These are phyloP conservation scores for Hycleus cichorii DNA, from an alignment of 1,140 invertebrate species.

Conservation along the genomic window DNA sequence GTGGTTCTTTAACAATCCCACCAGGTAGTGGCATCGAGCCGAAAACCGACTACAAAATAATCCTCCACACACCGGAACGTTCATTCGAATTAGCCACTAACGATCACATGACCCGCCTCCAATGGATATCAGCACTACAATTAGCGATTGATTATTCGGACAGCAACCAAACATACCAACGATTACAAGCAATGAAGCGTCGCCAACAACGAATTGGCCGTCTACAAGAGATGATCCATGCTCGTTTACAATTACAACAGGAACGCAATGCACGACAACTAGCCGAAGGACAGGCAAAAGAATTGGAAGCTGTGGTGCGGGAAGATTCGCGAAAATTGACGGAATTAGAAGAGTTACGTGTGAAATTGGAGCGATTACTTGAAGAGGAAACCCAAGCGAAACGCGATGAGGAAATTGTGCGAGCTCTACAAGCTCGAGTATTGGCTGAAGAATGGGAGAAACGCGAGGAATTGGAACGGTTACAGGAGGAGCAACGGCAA, in stretches of 20 bases:
- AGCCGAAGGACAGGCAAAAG: constrained; percentile 56
- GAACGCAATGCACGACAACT: constrained; percentile 60
- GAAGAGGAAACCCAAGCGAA: constrained; percentile 77
- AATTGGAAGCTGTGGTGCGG: constrained; percentile 58
- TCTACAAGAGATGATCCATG: constrained; percentile 48
- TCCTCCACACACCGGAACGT: constrained; percentile 57
- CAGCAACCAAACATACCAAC: constrained; percentile 58
- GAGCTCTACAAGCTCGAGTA: constrained; percentile 64
- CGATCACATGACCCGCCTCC: constrained; percentile 61
- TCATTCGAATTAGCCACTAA: constrained; percentile 61
- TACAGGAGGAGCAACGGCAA: constrained; percentile 66
- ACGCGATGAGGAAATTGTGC: constrained; percentile 74
- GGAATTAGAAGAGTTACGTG: constrained; percentile 61
- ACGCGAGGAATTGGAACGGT: constrained; percentile 65
- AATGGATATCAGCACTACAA: constrained; percentile 64
- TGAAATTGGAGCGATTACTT: constrained; percentile 58
- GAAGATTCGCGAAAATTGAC: constrained; percentile 62
- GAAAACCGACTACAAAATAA: constrained; percentile 44
- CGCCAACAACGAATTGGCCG: constrained; percentile 52
- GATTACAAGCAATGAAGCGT: constrained; percentile 51
- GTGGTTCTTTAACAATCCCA: constrained; percentile 58
- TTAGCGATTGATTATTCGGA: constrained; percentile 58
- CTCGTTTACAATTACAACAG: constrained; percentile 51
- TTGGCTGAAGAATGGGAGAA: constrained; percentile 77
- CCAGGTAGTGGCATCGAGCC: constrained; percentile 58